These are phyloP conservation scores for Acrocephalus kingi DNA, from an alignment of 2,113 vertebrate genomes.

Conservation along the genomic window DNA sequence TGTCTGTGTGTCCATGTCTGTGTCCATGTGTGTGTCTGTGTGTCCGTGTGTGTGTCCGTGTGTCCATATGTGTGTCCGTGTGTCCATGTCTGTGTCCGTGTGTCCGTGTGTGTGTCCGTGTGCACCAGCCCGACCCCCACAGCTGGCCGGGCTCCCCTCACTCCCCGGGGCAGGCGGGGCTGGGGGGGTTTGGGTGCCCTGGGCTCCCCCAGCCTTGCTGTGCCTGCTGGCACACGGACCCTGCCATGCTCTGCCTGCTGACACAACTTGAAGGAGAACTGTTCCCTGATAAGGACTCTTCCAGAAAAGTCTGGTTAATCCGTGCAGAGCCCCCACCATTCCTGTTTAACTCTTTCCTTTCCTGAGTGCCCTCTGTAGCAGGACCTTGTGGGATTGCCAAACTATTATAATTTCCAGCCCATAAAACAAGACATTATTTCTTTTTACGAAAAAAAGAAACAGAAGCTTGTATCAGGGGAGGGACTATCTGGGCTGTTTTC, in stretches of 20 bases:
- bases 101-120: not conserved
- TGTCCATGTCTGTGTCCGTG: no score
- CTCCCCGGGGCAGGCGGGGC: accelerated
- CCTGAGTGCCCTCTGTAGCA: not conserved
- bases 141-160: accelerated
- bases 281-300: not conserved
- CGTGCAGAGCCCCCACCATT: not conserved
- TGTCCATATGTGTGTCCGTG: not conserved
- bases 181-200: not conserved
- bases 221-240: not conserved
- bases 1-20: no score
- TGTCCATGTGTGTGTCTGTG: not conserved
- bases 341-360: conserved; percentile 20
- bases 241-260: not conserved
- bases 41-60: not conserved
- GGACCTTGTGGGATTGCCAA: not conserved
- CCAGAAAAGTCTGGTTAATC: not conserved
- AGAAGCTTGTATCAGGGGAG: not conserved
- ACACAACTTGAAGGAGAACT: not conserved
- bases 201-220: not conserved
- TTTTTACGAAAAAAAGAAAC: not conserved
- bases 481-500: not conserved
- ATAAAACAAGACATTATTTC: not conserved
- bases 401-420: not conserved
- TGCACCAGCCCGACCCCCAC: not conserved